Evolutionary conservation across 2,888 invertebrate species (phyloP), one percentile per base, ranked within the genome.

Genomic region (Achlya flavicornis): DNA sequence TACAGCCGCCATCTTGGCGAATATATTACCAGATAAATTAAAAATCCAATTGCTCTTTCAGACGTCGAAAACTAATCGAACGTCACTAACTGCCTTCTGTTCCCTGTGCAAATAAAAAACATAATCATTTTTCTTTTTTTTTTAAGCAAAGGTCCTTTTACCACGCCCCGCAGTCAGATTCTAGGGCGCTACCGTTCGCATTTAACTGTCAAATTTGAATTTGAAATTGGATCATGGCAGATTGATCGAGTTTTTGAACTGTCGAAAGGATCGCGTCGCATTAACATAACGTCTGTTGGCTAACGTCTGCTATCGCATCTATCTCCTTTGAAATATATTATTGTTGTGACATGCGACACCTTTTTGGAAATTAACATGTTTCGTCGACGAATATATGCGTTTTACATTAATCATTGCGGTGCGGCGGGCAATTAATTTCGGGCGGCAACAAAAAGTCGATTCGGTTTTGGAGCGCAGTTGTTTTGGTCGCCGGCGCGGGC

Each of bases 11-110:
- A 89, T 90, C 75, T 89, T 85, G 76, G 71, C 75, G 76, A 84
- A 81, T 84, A 83, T 88, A 91, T 85, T 83, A 79, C 83, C 81
- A 75, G 74, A 75, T 92, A 91, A 90, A 87, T 88, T 90, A 82
- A 84, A 79, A 79, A 84, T 77, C 73, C 79, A 89, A 92, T 89
- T 85, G 84, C 90, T 87, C 88, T 89, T 90, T 91, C 88, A 90
- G 80, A 89, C 77, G 90, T 92, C 90, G 81, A 83, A 87, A 80
- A 78, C 85, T 83, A 86, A 88, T 86, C 81, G 83, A 85, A 83
- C 76, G 76, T 75, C 76, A 69, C 79, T 83, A 83, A 86, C 79
- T 79, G 69, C 78, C 78, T 77, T 79, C 78, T 74, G 79, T 73
- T 77, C 69, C 61, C 64, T 76, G 70, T 69, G 67, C 71, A 81